A percentile compares a stretch with the other conserved stretches of the same genome.
Evolutionary conservation across 2,797 vertebrate species (phyloP).

Genomic region (Eptatretus atami): DNA sequence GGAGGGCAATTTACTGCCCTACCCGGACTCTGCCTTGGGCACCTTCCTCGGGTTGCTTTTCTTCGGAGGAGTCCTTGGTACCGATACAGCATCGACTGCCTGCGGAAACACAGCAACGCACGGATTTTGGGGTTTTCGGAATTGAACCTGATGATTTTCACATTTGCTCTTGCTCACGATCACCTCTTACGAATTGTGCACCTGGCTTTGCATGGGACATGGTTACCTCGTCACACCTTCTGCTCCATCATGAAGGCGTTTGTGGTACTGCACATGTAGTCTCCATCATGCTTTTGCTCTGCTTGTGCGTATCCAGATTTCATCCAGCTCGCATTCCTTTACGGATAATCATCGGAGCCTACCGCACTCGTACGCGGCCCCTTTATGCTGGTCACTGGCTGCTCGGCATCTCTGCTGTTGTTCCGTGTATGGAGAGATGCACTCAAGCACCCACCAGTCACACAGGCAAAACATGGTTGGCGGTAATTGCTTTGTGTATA

Average conservation of each 20-base stretch:
- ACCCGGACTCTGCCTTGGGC: too few species aligned
- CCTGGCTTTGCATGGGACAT: background rate
- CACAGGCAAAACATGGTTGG: background rate
- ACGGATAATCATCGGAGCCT: background rate
- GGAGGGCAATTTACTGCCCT: too few species aligned
- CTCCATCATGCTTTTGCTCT: background rate
- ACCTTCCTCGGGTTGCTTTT: too few species aligned
- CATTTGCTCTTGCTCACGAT: background rate
- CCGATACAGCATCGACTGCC: too few species aligned
- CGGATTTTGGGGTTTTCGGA: background rate
- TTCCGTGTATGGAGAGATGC: constrained; percentile 1
- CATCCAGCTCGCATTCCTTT: background rate
- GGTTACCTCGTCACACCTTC: background rate
- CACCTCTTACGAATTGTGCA: background rate
- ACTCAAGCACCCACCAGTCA: background rate
- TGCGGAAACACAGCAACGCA: too few species aligned
- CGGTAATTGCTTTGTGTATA: background rate
- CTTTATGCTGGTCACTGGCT: background rate
- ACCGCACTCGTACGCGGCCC: background rate
- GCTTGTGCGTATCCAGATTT: constrained; percentile 1
- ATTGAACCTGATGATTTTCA: constrained; percentile 1
- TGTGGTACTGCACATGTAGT: background rate
- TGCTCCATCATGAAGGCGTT: background rate
- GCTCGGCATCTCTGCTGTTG: background rate
- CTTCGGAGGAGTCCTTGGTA: too few species aligned